Conservation (phyloP, 2,113 vertebrate species). For the Sclerurus mexicanus region DNA sequence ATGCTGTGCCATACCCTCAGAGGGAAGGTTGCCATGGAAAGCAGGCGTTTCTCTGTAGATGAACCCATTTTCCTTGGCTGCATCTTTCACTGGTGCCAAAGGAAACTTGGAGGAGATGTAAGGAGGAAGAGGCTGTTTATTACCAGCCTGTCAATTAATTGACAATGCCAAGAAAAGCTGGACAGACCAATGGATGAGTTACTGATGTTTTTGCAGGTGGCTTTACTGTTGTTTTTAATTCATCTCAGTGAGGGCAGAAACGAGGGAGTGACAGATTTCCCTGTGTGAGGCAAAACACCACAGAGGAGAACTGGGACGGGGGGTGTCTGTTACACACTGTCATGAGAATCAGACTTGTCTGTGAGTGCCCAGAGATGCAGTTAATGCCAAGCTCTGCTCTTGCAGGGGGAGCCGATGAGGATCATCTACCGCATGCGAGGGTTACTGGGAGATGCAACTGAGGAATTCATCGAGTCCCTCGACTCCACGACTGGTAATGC, state of each 20-base stretch:
- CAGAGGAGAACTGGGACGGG: not conserved
- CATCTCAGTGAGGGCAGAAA: not conserved
- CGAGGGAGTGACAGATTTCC: not conserved
- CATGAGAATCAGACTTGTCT: not conserved
- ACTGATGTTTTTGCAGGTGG: not conserved
- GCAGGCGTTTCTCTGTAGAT: not conserved
- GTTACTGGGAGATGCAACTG: slow-evolving; percentile 95
- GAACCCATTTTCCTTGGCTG: not conserved
- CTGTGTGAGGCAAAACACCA: not conserved
- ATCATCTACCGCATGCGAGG: slow-evolving; percentile 99
- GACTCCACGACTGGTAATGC: slow-evolving; percentile 93
- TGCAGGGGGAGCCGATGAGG: slow-evolving; percentile 96
- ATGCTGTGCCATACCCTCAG: not conserved
- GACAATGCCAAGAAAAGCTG: not conserved
- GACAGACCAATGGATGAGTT: not conserved
- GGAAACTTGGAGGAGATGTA: not conserved
- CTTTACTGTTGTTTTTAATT: not conserved
- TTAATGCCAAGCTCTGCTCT: not conserved
- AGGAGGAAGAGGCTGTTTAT: not conserved
- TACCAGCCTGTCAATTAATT: not conserved
- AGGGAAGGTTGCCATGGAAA: not conserved
- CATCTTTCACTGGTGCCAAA: not conserved
- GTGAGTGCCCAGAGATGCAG: accelerated
- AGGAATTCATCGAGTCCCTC: slow-evolving; percentile 97
- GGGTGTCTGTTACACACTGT: not conserved